Conservation (phyloP, 2,888 invertebrate species). For the Eulithis prunata region DNA sequence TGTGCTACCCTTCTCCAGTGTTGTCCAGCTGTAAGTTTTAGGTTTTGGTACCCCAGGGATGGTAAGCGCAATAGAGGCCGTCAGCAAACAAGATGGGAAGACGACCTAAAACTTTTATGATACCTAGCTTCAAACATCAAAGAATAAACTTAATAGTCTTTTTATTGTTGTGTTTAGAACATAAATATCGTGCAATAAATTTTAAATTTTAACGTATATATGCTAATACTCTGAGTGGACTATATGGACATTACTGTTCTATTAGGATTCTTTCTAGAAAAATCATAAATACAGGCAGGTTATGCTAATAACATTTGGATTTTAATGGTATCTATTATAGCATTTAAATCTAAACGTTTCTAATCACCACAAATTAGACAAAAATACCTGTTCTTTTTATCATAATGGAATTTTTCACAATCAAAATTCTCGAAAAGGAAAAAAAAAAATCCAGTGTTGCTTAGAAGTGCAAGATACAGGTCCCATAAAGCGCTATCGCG, state of each 20-base stretch:
- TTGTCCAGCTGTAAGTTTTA: too few species aligned
- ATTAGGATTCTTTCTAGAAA: conserved; percentile 50
- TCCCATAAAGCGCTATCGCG: conserved; percentile 78
- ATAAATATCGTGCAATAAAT: conserved; percentile 53
- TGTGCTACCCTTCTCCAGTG: too few species aligned
- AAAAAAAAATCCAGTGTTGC: conserved; percentile 10
- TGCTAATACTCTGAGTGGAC: conserved; percentile 59
- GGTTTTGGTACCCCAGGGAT: too few species aligned
- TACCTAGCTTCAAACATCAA: conserved; percentile 26
- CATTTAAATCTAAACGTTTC: conserved; percentile 1
- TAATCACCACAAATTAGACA: conserved; percentile 1
- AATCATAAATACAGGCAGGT: conserved; percentile 47
- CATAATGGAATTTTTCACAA: neutral
- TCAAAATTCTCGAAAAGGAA: neutral
- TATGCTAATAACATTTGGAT: conserved; percentile 54
- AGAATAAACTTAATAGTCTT: conserved; percentile 43
- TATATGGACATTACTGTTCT: conserved; percentile 46
- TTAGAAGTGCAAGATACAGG: conserved; percentile 71
- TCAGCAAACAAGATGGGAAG: too few species aligned
- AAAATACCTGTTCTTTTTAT: neutral
- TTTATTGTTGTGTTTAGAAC: conserved; percentile 50
- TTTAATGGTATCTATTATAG: conserved; percentile 6
- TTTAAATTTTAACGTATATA: conserved; percentile 64
- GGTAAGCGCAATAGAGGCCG: too few species aligned
- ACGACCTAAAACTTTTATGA: conserved; percentile 36